Evolutionary conservation across 1,140 invertebrate genomes (phyloP), one percentile per base, ranked within the genome.

Genomic region (Drosophila micromelanica): DNA sequence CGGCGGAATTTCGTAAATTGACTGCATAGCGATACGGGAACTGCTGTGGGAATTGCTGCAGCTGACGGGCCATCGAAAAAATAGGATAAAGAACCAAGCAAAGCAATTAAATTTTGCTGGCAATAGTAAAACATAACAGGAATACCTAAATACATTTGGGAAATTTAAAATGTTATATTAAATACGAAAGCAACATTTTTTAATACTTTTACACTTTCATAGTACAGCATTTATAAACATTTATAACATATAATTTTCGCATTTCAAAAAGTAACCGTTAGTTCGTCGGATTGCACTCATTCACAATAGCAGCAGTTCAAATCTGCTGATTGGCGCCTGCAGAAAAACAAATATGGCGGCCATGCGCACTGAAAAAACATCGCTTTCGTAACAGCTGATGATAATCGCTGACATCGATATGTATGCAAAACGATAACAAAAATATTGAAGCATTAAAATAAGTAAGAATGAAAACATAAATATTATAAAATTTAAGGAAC

Each of bases 1-100:
- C 40, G 32, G 30, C 49, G 32, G 40, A 71, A 84, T 75, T 48
- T 60, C 13, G 55, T 40, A 85, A 84, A 84, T 80, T 73, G 77
- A 70, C 37, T 54, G 40, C 51, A 73, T 49, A 11, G 42, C 51
- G n/a, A 13, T 38, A 43, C 17, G 17, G 15, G 17, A 69, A n/a
- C 20, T n/a, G 63, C 37, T 30, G 5, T 38, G 63, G 63, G 64
- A 73, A 68, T 73, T 55, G 30, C 17, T 12, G 20, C 49, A 46
- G n/a, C 55, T 60, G 64, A 54, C 37, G 61, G 48, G 57, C 7
- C 17, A n/a, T 42, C 3, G 6, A 23, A 13, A 37, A 20, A 42
- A 42, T 23, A 2, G 4, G n/a, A 27, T 27, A 5, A n/a, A 42
- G 13, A 15, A n/a, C 5, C 20, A 49, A 35, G 6, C 27, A 27